Conservation (phyloP, 1,140 invertebrate species). For the Bombyx mandarina region DNA sequence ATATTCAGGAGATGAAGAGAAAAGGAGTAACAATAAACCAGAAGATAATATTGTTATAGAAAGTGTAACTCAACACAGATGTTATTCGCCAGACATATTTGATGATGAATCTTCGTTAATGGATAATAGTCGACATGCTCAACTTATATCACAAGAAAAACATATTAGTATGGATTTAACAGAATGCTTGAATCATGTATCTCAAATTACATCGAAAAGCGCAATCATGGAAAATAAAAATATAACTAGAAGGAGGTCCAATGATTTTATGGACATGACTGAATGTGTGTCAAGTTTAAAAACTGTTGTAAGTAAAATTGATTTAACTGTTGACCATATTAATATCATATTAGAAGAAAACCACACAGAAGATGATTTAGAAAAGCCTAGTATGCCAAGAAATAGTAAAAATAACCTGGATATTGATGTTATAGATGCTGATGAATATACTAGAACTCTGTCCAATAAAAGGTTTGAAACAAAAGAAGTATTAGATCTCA, state of each 20-base stretch:
- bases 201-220: constrained; percentile 3
- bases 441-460: constrained; percentile 2
- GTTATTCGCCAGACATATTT: constrained; percentile 71
- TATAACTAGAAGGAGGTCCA: constrained; percentile 34
- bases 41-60: not conserved
- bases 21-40: not conserved
- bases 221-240: constrained; percentile 10
- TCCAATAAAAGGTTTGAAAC: not conserved
- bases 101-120: constrained; percentile 44
- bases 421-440: no score
- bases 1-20: constrained; percentile 3
- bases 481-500: constrained; percentile 10
- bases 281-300: constrained; percentile 30
- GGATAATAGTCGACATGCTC: constrained; percentile 3
- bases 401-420: no score
- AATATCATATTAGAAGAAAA: no score
- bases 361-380: no score
- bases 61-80: constrained; percentile 18
- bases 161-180: constrained; percentile 41
- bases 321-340: no score
- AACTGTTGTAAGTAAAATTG: no score
- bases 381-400: no score
- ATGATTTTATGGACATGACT: constrained; percentile 56
- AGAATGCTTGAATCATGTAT: constrained; percentile 29
- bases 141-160: constrained; percentile 15